phyloP scores from a whole-genome alignment of 2,797 vertebrate species.

The Poliocrania exsul region DNA sequence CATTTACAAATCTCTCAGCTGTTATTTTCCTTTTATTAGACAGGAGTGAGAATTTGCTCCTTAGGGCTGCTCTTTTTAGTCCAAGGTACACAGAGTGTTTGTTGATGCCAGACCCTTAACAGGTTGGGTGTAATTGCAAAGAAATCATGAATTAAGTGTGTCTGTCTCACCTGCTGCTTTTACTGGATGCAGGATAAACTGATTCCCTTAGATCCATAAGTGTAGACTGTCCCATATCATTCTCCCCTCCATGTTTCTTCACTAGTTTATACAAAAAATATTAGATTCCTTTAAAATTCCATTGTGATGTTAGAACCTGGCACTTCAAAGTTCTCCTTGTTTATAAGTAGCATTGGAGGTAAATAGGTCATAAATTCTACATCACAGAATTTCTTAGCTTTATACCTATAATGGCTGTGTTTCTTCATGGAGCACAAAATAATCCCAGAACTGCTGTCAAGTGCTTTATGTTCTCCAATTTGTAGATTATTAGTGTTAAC shows the following conservation, averaged over 20 bases:
- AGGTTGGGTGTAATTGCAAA: background rate
- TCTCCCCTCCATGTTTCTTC: background rate
- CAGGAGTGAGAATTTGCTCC: constrained; percentile 4
- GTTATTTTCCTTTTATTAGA: constrained; percentile 54
- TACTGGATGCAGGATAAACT: background rate
- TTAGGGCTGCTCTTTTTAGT: constrained; percentile 32
- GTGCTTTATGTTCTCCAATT: constrained; percentile 40
- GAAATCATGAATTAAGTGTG: background rate
- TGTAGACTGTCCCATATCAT: background rate
- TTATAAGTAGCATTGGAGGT: constrained; percentile 31
- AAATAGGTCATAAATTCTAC: constrained; percentile 37
- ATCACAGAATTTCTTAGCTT: constrained; percentile 49
- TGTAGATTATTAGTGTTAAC: constrained; percentile 50
- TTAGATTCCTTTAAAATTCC: constrained; percentile 17
- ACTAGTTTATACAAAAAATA: background rate
- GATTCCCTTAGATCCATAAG: background rate
- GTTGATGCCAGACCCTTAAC: background rate
- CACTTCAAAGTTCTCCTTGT: constrained; percentile 9
- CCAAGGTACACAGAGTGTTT: constrained; percentile 30
- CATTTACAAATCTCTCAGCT: constrained; percentile 48
- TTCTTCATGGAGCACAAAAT: constrained; percentile 37
- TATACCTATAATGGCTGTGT: constrained; percentile 8
- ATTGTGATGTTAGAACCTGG: background rate
- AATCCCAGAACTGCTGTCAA: constrained; percentile 48
- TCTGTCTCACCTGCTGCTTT: constrained; percentile 15